phyloP scores from a whole-genome alignment of 2,113 vertebrate genomes.

The Daubentonia madagascariensis region DNA sequence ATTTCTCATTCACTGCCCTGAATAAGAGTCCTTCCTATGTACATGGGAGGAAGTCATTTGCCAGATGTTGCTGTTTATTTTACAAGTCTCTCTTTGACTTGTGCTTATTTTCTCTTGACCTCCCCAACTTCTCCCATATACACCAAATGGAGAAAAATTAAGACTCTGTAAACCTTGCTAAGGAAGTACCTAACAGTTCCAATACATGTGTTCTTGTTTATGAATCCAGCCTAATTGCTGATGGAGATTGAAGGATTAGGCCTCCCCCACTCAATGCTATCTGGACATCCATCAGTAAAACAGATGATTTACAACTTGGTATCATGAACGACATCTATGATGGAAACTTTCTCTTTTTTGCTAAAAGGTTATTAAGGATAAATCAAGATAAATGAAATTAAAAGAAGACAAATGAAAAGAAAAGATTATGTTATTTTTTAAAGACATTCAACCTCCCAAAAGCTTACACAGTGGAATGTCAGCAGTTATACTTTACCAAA shows the following conservation, averaged over 20 bases:
- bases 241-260: constrained; percentile 27
- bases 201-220: constrained; percentile 53
- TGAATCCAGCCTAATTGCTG: constrained; percentile 19
- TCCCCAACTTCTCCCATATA: constrained; percentile 83
- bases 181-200: constrained; percentile 36
- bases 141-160: constrained; percentile 68
- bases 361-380: neutral
- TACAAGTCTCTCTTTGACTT: constrained; percentile 82
- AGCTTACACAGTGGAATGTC: neutral
- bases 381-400: constrained; percentile 35
- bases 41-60: constrained; percentile 82
- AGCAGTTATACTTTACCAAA: neutral
- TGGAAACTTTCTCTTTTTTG: constrained; percentile 43
- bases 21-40: constrained; percentile 73
- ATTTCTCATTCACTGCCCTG: constrained; percentile 76
- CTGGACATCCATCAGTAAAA: neutral
- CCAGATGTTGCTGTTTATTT: constrained; percentile 88
- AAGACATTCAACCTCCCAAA: neutral
- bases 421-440: neutral
- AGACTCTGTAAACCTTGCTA: constrained; percentile 58
- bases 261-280: neutral
- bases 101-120: constrained; percentile 88
- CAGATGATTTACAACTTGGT: neutral
- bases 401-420: constrained; percentile 28
- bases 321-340: neutral